Evolutionary conservation across 1,140 invertebrate genomes (phyloP), one percentile per base, ranked within the genome.

Genomic region (Pseudomyrmex dendroicus): DNA sequence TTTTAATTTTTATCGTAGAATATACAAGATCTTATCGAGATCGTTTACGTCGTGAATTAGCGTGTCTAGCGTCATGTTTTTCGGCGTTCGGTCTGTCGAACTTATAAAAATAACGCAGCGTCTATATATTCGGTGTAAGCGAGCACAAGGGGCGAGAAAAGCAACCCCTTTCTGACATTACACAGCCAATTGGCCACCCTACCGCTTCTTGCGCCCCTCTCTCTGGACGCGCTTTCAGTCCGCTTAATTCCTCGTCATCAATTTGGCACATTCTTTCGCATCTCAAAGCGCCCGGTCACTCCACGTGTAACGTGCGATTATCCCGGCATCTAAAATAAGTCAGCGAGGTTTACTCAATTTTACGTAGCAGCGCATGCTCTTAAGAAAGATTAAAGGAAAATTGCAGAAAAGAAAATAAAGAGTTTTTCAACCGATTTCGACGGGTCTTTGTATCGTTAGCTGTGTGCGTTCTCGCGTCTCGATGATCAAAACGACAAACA

Each of bases 121-220:
- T 35, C 59, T 52, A 85, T 76, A 35, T 35, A 66, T 46, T 57
- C 56, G 35, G 10, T 52, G 73, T 52, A 57, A 17, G 67, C 54
- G 66, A 61, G 59, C 56, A 72, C 57, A 56, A 57, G 54, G 46
- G 72, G 86, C 86, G 88, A 90, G 89, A 84, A 35, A 35, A 68
- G 82, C 87, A 92, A 92, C 91, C 92, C 91, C 89, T 85, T 92
- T 91, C 86, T 78, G 89, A 86, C 90, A 93, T 94, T 94, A 94
- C 91, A 94, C 93, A 92, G 92, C 83, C 93, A 94, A 94, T 94
- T 94, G 92, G 89, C 88, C 92, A 94, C 94, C 92, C 93, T 84
- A 89, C 64, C 88, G 83, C 90, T 91, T 92, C 92, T 87, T 90
- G 83, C 89, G 74, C 90, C 87, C 85, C 62, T 78, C 64, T 66